These are phyloP conservation scores for Percopsis omiscomaycus DNA, from an alignment of 2,797 vertebrate species.

Conservation along the genomic window DNA sequence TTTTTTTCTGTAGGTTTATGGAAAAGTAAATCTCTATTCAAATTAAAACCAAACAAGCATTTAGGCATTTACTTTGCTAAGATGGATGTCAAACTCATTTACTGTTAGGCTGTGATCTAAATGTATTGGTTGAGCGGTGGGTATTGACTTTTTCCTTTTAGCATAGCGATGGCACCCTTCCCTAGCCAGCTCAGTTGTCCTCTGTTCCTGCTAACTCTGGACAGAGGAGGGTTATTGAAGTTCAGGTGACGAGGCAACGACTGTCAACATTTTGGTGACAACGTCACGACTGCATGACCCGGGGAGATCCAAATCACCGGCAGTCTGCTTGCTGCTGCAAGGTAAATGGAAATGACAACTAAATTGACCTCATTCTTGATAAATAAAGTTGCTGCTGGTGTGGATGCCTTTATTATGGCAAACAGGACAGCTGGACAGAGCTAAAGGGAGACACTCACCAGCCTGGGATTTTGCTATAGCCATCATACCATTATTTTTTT, in stretches of 20 bases:
- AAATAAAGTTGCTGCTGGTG: conserved; percentile 30
- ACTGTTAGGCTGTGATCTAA: conserved; percentile 34
- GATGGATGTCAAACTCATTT: conserved; percentile 20
- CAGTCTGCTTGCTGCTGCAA: conserved; percentile 69
- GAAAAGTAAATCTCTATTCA: not conserved
- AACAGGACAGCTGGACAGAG: conserved; percentile 14
- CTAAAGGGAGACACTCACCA: not conserved
- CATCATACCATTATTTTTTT: not conserved
- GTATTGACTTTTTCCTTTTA: conserved; percentile 49
- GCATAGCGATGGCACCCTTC: conserved; percentile 37
- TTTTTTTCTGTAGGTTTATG: not conserved
- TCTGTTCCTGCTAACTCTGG: conserved; percentile 32
- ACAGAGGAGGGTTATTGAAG: conserved; percentile 48
- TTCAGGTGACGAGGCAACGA: conserved; percentile 61
- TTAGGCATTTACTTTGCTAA: not conserved
- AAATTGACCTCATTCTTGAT: conserved; percentile 31
- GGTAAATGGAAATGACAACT: conserved; percentile 56
- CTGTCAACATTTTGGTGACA: conserved; percentile 57
- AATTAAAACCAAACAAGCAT: not conserved
- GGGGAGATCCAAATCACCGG: conserved; percentile 64
- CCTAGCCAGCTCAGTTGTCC: conserved; percentile 38
- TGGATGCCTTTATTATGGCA: conserved; percentile 32
- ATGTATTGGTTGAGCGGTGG: conserved; percentile 38
- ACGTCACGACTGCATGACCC: conserved; percentile 62
- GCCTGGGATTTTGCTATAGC: not conserved